These are phyloP conservation scores for Drosophila dunni DNA, from an alignment of 1,140 invertebrate genomes.

Conservation along the genomic window DNA sequence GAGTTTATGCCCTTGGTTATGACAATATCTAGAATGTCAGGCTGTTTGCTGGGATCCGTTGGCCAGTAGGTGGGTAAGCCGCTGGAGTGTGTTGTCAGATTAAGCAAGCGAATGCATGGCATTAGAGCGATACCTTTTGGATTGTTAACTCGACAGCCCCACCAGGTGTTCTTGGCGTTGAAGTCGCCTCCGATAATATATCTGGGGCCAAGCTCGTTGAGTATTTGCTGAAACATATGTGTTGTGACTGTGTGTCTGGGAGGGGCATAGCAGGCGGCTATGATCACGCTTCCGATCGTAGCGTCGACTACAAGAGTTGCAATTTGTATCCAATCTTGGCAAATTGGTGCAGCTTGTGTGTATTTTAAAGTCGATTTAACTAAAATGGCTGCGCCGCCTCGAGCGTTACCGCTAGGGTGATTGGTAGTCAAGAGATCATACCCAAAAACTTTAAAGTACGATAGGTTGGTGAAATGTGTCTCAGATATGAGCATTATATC, in stretches of 20 bases:
- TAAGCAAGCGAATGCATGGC: conserved; percentile 51
- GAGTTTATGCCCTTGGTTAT: background rate
- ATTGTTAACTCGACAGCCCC: conserved; percentile 2
- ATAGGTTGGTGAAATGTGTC: conserved; percentile 71
- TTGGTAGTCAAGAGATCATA: conserved; percentile 14
- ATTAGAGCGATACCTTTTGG: conserved; percentile 37
- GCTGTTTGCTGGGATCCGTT: conserved; percentile 10
- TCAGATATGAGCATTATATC: conserved; percentile 49
- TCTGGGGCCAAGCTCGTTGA: background rate
- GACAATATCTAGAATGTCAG: background rate
- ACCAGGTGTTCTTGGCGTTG: conserved; percentile 33
- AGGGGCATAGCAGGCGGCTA: conserved; percentile 19
- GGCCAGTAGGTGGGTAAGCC: conserved; percentile 84
- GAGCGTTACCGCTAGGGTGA: conserved; percentile 25
- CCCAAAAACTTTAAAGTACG: conserved; percentile 17
- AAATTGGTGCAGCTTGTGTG: conserved; percentile 34
- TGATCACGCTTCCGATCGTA: no score
- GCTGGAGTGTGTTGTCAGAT: conserved; percentile 57
- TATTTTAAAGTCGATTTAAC: conserved; percentile 22
- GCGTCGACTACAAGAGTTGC: no score
- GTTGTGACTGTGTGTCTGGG: no score
- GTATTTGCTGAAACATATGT: conserved; percentile 11
- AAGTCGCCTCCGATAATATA: conserved; percentile 8
- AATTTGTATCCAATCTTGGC: conserved; percentile 28
- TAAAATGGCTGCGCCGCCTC: conserved; percentile 34